phyloP scores from a whole-genome alignment of 64 coral and sea anemone species.

The Porites lutea region DNA sequence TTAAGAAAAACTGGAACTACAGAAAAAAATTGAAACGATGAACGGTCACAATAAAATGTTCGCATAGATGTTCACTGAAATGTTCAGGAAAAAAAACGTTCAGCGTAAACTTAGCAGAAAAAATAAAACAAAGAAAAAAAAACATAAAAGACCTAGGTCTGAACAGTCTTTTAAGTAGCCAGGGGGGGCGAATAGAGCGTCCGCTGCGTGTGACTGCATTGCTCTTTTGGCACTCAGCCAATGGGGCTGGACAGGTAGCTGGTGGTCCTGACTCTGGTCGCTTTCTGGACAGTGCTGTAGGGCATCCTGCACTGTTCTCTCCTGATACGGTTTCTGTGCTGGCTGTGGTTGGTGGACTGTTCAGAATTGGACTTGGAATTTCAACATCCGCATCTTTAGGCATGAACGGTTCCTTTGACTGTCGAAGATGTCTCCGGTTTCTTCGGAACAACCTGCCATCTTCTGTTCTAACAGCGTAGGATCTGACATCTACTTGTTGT shows the following conservation, averaged over 20 bases:
- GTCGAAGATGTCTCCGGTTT: neutral
- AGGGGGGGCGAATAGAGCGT: slow-evolving; percentile 22
- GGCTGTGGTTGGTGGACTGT: slow-evolving; percentile 8
- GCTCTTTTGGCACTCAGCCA: neutral
- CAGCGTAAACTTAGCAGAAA: too few relatives aligned
- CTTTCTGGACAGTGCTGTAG: neutral
- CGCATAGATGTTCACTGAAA: too few relatives aligned
- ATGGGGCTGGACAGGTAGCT: neutral
- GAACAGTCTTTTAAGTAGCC: slow-evolving; percentile 5
- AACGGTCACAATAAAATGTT: too few relatives aligned
- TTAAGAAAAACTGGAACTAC: too few relatives aligned
- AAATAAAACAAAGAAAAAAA: neutral
- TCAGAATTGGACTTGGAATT: slow-evolving; percentile 25
- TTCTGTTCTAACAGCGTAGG: slow-evolving; percentile 39
- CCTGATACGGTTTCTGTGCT: neutral
- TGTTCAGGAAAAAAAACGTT: too few relatives aligned
- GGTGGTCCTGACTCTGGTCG: neutral
- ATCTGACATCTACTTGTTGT: slow-evolving; percentile 21
- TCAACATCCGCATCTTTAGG: slow-evolving; percentile 32
- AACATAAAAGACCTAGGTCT: neutral
- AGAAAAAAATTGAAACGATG: too few relatives aligned
- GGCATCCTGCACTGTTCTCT: neutral
- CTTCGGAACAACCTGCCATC: slow-evolving; percentile 42
- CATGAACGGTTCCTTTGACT: slow-evolving; percentile 4
- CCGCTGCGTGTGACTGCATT: slow-evolving; percentile 22